Base-by-base conservation (phyloP, 1,140 invertebrate species). In the Drosophila kikkawai region DNA sequence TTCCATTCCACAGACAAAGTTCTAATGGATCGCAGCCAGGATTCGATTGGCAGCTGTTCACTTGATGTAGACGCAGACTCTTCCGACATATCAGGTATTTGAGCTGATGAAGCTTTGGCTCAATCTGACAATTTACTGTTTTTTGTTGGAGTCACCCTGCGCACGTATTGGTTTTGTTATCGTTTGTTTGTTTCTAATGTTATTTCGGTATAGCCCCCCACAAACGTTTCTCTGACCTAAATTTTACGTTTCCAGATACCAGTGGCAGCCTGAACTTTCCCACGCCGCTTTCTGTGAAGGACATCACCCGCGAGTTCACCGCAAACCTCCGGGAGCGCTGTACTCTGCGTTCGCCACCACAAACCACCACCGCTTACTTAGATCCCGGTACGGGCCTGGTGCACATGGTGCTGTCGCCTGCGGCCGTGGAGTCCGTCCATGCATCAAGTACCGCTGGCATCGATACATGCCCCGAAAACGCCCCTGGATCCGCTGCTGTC, bases 1-100 rank as follows among this genome's bases (percentile, higher is more conserved):
- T 66, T 53, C 58, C 32, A 50, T 60, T 37, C 29, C 44, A 34
- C 60, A 75, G 69, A 45, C 60, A 66, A 75, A 76, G 39, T 61
- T 70, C 66, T 69, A 58, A 95, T 96, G 95, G 95, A 96, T 93
- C 94, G 94, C 80, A 95, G 95, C 13, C 94, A 95, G 81, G 95
- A 96, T 82, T 96, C 95, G 5, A 97, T 97, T 75, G 96, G 96
- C 68, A 96, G 96, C 93, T 97, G 96, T 93, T 97, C 96, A 36
- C 93, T 97, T 80, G 96, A 97, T 93, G 95, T 96, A 91, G 96
- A 97, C 87, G 95, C 95, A 39, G 95, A 95, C 92, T 95, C 95
- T 74, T 96, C 96, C 86, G 96, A 97, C 91, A 95, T 95, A 93
- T 96, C 96, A 96, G 96, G 96, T 96, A 95, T 22, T 29, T 71